phyloP scores from a whole-genome alignment of 2,113 vertebrate species.

The Panthera uncia region DNA sequence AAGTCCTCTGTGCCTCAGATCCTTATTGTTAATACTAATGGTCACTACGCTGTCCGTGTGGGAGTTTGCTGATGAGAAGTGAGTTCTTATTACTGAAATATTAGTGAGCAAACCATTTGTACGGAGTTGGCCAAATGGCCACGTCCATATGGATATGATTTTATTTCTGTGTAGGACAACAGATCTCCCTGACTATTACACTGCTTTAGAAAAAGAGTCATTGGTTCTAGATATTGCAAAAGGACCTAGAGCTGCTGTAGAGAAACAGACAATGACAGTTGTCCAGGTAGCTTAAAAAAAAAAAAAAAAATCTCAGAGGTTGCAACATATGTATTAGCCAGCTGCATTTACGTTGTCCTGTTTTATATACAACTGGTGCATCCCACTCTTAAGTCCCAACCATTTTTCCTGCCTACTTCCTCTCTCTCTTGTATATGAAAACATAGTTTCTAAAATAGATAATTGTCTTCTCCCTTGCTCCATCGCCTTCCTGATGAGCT shows the following conservation, averaged over 20 bases:
- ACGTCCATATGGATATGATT: background rate
- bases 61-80: background rate
- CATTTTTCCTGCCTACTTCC: background rate
- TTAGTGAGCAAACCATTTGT: background rate
- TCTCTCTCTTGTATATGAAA: background rate
- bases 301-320: background rate
- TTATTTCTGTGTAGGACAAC: background rate
- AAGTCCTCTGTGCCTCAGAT: background rate
- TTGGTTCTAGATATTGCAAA: background rate
- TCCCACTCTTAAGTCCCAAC: background rate
- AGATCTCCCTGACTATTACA: background rate
- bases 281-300: background rate
- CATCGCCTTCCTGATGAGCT: background rate
- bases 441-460: background rate
- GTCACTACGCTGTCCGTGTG: background rate
- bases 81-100: background rate
- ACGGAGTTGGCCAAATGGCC: background rate
- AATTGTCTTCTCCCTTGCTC: background rate
- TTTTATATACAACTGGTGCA: background rate
- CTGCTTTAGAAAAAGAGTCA: background rate
- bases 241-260: background rate
- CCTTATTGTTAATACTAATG: background rate
- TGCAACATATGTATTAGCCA: background rate
- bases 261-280: background rate
- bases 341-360: background rate